Evolutionary conservation across 2,797 vertebrate genomes (phyloP), one percentile per base, ranked within the genome.

Genomic region (Semaprochilodus insignis): DNA sequence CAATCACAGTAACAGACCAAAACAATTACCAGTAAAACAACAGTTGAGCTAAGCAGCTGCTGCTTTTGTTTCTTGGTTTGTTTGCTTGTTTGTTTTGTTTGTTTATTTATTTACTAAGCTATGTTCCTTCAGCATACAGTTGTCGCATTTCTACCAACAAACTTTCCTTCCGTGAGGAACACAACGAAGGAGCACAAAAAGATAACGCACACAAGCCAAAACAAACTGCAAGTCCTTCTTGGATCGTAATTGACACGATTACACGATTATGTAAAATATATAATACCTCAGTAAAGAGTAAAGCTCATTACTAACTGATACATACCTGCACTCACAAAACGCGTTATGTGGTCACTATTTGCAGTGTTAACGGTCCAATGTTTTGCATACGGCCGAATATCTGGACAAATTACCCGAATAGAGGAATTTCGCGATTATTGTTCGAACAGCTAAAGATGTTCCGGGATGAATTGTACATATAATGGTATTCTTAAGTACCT

Each of bases 361-460:
- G 0, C 4, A 4, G 14, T 17, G 4, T 54, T 15, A 54, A 17
- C 15, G 52, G 54, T 21, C 54, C 19, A 57, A 5, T 57, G 21
- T 21, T 62, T 27, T 27, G 60, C 60, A 25, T 19, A 23, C 0
- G 23, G 8, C 21, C 14, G 7, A 62, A 25, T 23, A 23, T 23
- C 21, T 70, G 40, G 44, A 70, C 67, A 15, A 44, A 6, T 44
- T n/a, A 40, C 21, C 21, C 44, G 31, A 17, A 23, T 23, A 44
- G 36, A 44, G 34, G 10, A 62, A 25, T 55, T 55, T 55, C 60
- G 10, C 36, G 19, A 23, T 70, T 70, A 93, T 93, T 93, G 94
- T 92, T 89, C 88, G 82, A 93, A 93, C 94, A 94, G 93, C 93
- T 94, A 93, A 89, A 88, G 89, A 89, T 89, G 91, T 91, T 92